phyloP scores from a whole-genome alignment of 2,797 vertebrate genomes.

The Cottoperca gobio region DNA sequence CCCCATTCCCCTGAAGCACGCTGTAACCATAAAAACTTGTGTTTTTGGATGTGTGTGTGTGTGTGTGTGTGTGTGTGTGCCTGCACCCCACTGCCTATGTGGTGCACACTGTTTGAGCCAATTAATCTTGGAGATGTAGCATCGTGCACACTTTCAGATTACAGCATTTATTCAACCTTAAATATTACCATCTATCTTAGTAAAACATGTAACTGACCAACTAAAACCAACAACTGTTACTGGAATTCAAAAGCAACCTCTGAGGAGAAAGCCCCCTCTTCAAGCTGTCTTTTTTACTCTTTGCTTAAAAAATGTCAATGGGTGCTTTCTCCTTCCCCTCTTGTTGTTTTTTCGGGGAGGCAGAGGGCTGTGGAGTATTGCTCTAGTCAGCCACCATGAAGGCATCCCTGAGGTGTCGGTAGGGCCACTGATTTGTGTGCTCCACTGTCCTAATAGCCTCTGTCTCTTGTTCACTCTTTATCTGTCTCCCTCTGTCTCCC shows the following conservation, averaged over 20 bases:
- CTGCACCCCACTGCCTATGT: slow-evolving; percentile 80
- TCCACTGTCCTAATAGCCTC: slow-evolving; percentile 87
- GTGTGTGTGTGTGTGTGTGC: slow-evolving; percentile 54
- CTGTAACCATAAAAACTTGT: slow-evolving; percentile 62
- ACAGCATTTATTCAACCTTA: no score
- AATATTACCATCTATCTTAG: not conserved
- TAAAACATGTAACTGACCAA: slow-evolving; percentile 1
- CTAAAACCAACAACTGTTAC: slow-evolving; percentile 12
- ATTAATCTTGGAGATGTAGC: slow-evolving; percentile 89
- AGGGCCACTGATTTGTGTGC: slow-evolving; percentile 90
- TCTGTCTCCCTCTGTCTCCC: slow-evolving; percentile 64
- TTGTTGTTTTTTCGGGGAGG: slow-evolving; percentile 80
- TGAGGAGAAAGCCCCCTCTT: slow-evolving; percentile 10
- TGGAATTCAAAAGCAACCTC: slow-evolving; percentile 4
- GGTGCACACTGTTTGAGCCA: slow-evolving; percentile 86
- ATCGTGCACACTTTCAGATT: slow-evolving; percentile 71
- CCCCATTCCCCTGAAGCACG: slow-evolving; percentile 87
- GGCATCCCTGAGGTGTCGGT: slow-evolving; percentile 91
- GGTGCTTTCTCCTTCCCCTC: slow-evolving; percentile 59
- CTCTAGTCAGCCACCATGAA: slow-evolving; percentile 91
- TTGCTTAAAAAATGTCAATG: slow-evolving; percentile 57
- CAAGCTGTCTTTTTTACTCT: slow-evolving; percentile 27
- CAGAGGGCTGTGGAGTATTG: slow-evolving; percentile 80
- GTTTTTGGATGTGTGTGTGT: slow-evolving; percentile 28
- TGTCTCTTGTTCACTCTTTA: slow-evolving; percentile 62